These are phyloP conservation scores for Drosophila flavopinicola DNA, from an alignment of 2,888 invertebrate genomes.

Conservation along the genomic window DNA sequence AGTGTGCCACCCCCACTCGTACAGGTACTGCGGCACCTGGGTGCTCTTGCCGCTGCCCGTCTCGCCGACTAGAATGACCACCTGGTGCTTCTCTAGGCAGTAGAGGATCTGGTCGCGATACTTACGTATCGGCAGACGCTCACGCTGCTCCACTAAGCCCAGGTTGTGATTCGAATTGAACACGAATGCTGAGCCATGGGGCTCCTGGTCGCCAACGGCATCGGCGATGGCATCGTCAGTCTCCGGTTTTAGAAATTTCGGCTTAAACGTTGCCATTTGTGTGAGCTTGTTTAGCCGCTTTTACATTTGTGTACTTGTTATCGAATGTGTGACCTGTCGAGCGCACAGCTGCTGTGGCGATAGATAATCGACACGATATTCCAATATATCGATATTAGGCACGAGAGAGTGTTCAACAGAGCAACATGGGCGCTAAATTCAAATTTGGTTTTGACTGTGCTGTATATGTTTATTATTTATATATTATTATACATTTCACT, in stretches of 20 bases:
- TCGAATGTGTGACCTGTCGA: constrained; percentile 2
- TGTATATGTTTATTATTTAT: neutral
- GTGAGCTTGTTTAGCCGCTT: too few species aligned
- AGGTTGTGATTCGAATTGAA: constrained; percentile 94
- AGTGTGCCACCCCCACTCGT: constrained; percentile 93
- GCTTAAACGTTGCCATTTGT: constrained; percentile 67
- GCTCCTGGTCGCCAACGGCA: constrained; percentile 52
- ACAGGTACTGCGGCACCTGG: constrained; percentile 89
- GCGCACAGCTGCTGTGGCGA: neutral
- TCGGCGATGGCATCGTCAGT: constrained; percentile 80
- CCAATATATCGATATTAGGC: neutral
- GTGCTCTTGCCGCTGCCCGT: constrained; percentile 93
- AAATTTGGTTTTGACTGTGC: neutral
- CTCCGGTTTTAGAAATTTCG: constrained; percentile 67
- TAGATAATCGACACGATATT: neutral
- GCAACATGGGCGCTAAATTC: neutral
- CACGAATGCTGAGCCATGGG: constrained; percentile 87
- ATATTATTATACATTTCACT: too few species aligned
- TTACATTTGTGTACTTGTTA: constrained; percentile 15
- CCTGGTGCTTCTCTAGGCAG: constrained; percentile 94
- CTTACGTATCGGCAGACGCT: constrained; percentile 94
- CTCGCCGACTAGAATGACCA: constrained; percentile 95
- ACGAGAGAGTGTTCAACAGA: neutral
- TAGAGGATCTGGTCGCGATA: constrained; percentile 95
- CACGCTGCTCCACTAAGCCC: constrained; percentile 92